Base-by-base conservation (phyloP, 35 echinoderm and acorn worm genomes). In the Heliocidaris erythrogramma region DNA sequence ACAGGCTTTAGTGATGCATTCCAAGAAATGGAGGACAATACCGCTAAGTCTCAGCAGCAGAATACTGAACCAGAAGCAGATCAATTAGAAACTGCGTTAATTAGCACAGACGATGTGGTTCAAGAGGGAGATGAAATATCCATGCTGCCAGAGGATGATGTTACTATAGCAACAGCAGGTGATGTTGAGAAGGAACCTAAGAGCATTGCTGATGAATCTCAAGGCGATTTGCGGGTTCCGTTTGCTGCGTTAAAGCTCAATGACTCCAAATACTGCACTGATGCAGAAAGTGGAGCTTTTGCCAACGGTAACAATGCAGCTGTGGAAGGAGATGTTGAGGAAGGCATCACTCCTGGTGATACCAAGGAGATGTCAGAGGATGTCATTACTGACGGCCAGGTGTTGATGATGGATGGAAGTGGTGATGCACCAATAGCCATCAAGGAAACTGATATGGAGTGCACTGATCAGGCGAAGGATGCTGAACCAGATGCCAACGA, bases 1-100 rank as follows among this genome's bases (percentile, higher is more conserved):
- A 32, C 10, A 14, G 87, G 87, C 4, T 90, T 92, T 88, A 69
- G 60, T 65, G 95, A 96, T 48, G 95, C 65, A 9, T 85, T 59
- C 49, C 91, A 93, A 49, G 50, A 96, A 60, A 92, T n/a, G 52
- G 85, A 91, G 31, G 30, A 47, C 24, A 50, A 92, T 52, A 29
- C 2, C 12, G 94, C 86, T 16, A 88, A 92, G 35, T 27, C 18
- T 21, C 32, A 60, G 42, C 88, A 95, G 31, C 86, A 30, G 86
- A 88, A 86, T 32, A 65, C 48, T 52, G 78, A 94, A 24, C 52
- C 42, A 21, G 84, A 85, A 50, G 84, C 94, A 48, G 61, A 94
- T 48, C 47, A 49, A 21, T 32, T 48, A 48, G 30, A 89, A 48
- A 89, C 47, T 12, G 31, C 47, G 32, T 5, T 48, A 13, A 31